Base-by-base conservation (phyloP, 1,140 invertebrate genomes). In the Sminthurides bifidus region DNA sequence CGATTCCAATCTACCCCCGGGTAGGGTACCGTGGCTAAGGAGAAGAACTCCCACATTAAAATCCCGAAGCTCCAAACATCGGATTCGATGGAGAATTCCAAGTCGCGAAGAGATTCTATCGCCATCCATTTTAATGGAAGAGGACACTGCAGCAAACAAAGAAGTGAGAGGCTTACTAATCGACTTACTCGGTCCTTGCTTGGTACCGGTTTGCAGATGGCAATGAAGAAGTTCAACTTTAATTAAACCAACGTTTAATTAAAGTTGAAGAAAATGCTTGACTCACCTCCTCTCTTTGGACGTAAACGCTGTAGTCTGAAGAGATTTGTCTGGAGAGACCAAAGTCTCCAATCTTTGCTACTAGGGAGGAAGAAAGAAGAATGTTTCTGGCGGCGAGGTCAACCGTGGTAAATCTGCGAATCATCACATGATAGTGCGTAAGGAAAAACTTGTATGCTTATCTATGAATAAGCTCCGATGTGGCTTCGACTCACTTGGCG, bases 91-190 rank as follows among this genome's bases (percentile, higher is more conserved):
- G 71, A 72, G 53, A 71, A 75, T 12, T 72, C 48, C 53, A 67
- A 66, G 52, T 73, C 68, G 26, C 68, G 69, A 8, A 75, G 65
- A 30, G 72, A 72, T 52, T 75, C 73, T 46, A 74, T 53, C 15
- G 73, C 72, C 72, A 74, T 74, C 73, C 73, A 75, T 57, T 73
- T 72, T 10, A 74, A 68, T 29, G 73, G 74, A 5, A 73, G 67
- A 3, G 31, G 44, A 38, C 44, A 52, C 37, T 35, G 46, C 17
- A 51, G 21, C 29, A 21, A 37, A 12, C 8, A 30, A 30, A 38
- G 30, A 10, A 21, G 29, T 38, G 8, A n/a, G 37, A 35, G 29
- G 2, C 10, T 37, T 52, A 17, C 12, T 31, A 37, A 35, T 8
- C n/a, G n/a, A n/a, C n/a, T n/a, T n/a, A n/a, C n/a, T n/a, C n/a